Conservation (phyloP, 2,888 invertebrate genomes). For the Clanis bilineata region DNA sequence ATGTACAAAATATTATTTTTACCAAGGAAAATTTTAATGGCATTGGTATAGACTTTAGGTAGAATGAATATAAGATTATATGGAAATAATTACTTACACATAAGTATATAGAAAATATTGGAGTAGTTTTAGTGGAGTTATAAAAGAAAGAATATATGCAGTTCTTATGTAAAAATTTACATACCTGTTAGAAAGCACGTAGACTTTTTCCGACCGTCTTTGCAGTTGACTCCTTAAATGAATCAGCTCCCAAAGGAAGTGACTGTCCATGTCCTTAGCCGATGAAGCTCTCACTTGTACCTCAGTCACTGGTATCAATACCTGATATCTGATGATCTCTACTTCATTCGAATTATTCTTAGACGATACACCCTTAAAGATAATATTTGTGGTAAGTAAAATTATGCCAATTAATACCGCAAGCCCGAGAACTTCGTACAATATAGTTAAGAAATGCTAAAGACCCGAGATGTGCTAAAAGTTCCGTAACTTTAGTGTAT, state of each 20-base stretch:
- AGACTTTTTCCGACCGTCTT: slow-evolving; percentile 96
- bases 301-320: slow-evolving; percentile 97
- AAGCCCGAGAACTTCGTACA: background rate
- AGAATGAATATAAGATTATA: background rate
- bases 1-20: background rate
- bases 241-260: slow-evolving; percentile 98
- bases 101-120: background rate
- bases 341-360: slow-evolving; percentile 94
- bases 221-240: slow-evolving; percentile 97
- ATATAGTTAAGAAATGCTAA: background rate
- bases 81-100: slow-evolving; percentile 16
- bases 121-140: background rate
- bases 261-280: slow-evolving; percentile 97
- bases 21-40: background rate
- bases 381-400: slow-evolving; percentile 17
- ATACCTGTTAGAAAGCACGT: slow-evolving; percentile 97
- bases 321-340: slow-evolving; percentile 98
- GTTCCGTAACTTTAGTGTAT: background rate
- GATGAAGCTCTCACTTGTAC: slow-evolving; percentile 97
- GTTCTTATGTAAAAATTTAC: slow-evolving; percentile 18
- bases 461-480: background rate
- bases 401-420: background rate
- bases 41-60: background rate
- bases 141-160: background rate
- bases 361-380: slow-evolving; percentile 90